These are phyloP conservation scores for Helicoverpa assulta DNA, from an alignment of 2,888 invertebrate species.

Conservation along the genomic window DNA sequence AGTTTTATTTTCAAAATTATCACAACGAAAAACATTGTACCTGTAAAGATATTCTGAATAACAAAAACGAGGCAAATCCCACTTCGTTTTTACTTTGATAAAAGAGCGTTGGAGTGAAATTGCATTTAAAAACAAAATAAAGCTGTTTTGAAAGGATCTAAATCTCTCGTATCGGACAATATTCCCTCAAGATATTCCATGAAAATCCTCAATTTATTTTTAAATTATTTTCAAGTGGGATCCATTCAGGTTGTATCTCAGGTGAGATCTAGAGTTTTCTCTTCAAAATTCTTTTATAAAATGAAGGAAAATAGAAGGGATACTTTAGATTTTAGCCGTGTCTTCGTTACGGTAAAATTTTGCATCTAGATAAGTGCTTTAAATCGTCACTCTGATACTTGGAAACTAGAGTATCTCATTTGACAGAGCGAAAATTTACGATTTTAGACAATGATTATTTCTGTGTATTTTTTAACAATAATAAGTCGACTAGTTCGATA, in stretches of 20 bases:
- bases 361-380: neutral
- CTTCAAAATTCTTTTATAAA: conserved; percentile 15
- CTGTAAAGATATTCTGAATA: too few relatives aligned
- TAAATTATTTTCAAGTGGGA: conserved; percentile 30
- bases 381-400: neutral
- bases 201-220: conserved; percentile 48
- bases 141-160: neutral
- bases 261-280: conserved; percentile 17
- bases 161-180: neutral
- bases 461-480: too few relatives aligned
- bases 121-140: neutral
- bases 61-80: too few relatives aligned
- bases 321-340: conserved; percentile 5
- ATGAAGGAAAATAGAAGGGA: conserved; percentile 29
- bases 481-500: too few relatives aligned
- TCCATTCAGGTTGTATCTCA: conserved; percentile 12
- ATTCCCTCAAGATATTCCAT: conserved; percentile 8
- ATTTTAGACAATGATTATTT: too few relatives aligned
- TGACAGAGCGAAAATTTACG: too few relatives aligned
- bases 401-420: too few relatives aligned
- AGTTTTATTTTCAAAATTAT: too few relatives aligned
- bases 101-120: neutral
- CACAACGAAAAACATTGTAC: too few relatives aligned
- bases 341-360: neutral
- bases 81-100: too few relatives aligned